Percentiles rank a stretch among this genome's conserved stretches.
These are phyloP conservation scores for Chrysemys picta DNA, from an alignment of 2,113 vertebrate species.

Conservation along the genomic window DNA sequence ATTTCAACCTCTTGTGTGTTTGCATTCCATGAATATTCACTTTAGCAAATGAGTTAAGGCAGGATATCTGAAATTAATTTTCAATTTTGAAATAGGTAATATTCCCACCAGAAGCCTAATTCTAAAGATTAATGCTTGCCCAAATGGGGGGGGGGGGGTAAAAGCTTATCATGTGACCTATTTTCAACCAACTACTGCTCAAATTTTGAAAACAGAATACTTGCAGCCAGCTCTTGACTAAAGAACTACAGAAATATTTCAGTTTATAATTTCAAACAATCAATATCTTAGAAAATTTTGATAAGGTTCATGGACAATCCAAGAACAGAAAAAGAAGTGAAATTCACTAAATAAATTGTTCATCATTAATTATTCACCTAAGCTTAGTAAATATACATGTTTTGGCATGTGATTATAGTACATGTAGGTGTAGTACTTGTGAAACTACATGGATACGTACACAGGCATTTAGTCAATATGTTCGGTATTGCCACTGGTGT, in stretches of 20 bases:
- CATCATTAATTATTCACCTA: neutral
- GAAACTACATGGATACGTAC: rapidly evolving
- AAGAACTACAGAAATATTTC: slow-evolving; percentile 24
- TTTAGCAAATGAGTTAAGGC: neutral
- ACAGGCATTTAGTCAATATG: neutral
- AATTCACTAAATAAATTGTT: neutral
- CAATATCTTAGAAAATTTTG: neutral
- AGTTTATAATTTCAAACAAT: rapidly evolving
- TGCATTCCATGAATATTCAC: neutral
- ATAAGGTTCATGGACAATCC: neutral
- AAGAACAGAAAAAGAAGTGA: neutral
- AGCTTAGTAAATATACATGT: neutral
- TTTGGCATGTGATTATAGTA: neutral
- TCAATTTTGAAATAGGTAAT: neutral
- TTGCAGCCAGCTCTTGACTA: slow-evolving; percentile 26
- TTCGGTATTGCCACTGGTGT: neutral
- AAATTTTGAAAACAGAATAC: slow-evolving; percentile 24
- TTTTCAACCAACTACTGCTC: neutral
- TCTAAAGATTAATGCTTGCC: neutral
- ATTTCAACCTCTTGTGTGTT: neutral
- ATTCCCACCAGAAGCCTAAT: neutral
- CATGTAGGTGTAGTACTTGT: rapidly evolving
- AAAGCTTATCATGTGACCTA: neutral
- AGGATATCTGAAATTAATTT: slow-evolving; percentile 9
- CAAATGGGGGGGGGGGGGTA: neutral